Conservation (phyloP, 2,797 vertebrate species). For the Schizopygopsis malacanthus region DNA sequence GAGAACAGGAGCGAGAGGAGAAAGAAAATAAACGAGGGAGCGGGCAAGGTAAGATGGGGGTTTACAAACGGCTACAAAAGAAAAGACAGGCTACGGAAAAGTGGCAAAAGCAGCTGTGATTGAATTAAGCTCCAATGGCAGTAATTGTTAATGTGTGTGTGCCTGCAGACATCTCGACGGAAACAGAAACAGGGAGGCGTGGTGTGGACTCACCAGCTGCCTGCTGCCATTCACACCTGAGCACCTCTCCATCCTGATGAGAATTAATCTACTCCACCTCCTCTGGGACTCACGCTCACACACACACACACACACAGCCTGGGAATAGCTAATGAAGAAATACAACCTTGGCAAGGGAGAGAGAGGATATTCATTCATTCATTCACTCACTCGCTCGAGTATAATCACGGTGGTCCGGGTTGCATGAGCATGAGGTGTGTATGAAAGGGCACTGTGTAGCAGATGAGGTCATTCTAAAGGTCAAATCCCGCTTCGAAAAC, state of each 20-base stretch:
- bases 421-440: neutral
- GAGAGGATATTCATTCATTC: conserved; percentile 47
- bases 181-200: conserved; percentile 66
- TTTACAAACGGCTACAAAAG: conserved; percentile 68
- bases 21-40: conserved; percentile 66
- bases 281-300: conserved; percentile 77
- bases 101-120: conserved; percentile 69
- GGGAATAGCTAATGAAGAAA: conserved; percentile 88
- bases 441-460: neutral
- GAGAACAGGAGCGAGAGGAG: conserved; percentile 74
- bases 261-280: conserved; percentile 93
- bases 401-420: conserved; percentile 4
- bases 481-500: neutral
- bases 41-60: neutral
- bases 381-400: neutral
- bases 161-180: conserved; percentile 70
- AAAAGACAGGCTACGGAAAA: conserved; percentile 72
- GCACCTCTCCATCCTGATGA: conserved; percentile 85
- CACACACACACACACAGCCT: conserved; percentile 43
- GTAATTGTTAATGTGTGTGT: conserved; percentile 68
- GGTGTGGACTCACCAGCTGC: conserved; percentile 82
- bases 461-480: neutral
- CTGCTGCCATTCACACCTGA: conserved; percentile 92
- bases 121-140: conserved; percentile 84
- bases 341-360: conserved; percentile 80